Base-by-base conservation (phyloP, 2,888 invertebrate species). In the Cerastis leucographa region DNA sequence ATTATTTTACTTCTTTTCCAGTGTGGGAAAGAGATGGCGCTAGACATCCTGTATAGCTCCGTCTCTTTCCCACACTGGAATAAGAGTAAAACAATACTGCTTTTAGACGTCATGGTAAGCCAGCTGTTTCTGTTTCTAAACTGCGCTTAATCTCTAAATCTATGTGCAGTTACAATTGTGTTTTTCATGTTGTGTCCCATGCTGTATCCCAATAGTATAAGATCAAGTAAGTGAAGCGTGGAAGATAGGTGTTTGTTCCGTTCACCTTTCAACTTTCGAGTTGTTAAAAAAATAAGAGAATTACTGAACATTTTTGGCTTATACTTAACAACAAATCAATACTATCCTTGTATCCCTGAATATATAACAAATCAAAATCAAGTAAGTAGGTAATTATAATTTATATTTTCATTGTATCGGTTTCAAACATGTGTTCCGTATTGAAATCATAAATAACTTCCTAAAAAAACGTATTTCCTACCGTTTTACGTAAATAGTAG, bases 371-470 rank as follows among this genome's bases (percentile, higher is more conserved):
- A n/a, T n/a, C n/a, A n/a, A n/a, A n/a, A n/a, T n/a, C n/a, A n/a
- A 35, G 35, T 35, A 35, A 2, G 35, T 35, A 35, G 35, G n/a
- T 75, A 44, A 49, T n/a, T 49, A 74, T 74, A 54, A 65, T 74
- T 44, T 42, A 74, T 74, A 19, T 61, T 61, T 29, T 25, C n/a
- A 64, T n/a, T 42, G 29, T 42, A 62, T 61, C 74, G 49, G 61
- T 51, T 17, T 40, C n/a, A 64, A 64, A 40, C 14, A 35, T 19
- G 19, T 9, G 8, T 71, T 42, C 49, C 17, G 42, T 62, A 62
- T n/a, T 51, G 17, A 17, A 1, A 3, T 49, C 5, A 42, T 29
- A n/a, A 49, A 49, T 42, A 12, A 49, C 12, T 9, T n/a, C 0
- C 62, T 17, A 64, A 64, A 42, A 62, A 42, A 64, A 42, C 42